Evolutionary conservation across 35 echinoderm and acorn worm genomes (phyloP).

Genomic region (Heliocidaris erythrogramma): DNA sequence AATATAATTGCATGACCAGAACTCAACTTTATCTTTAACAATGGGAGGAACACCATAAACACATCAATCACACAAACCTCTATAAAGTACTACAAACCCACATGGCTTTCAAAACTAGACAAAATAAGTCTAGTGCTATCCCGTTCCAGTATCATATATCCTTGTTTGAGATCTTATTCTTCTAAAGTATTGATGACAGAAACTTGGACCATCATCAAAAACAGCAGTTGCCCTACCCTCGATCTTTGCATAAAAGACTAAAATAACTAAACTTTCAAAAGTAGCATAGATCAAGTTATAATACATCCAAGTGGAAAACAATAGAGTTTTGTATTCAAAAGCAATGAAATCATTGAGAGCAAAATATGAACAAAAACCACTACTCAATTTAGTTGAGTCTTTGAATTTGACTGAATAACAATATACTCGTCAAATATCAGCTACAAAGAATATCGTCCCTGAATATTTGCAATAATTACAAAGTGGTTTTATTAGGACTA

Average conservation of each 20-base stretch:
- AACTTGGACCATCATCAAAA: constrained; percentile 5
- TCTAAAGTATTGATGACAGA: background rate
- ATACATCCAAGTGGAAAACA: too few species aligned
- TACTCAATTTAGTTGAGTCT: too few species aligned
- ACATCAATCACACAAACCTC: background rate
- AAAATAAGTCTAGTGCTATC: background rate
- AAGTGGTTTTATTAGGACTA: too few species aligned
- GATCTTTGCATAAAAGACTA: background rate
- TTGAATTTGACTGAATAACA: too few species aligned
- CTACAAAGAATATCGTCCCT: too few species aligned
- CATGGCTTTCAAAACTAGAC: background rate
- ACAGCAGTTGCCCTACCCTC: background rate
- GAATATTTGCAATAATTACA: too few species aligned
- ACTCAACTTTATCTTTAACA: background rate
- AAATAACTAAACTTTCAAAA: background rate
- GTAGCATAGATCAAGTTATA: background rate
- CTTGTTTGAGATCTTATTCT: background rate
- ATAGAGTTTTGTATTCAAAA: too few species aligned
- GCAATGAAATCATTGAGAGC: too few species aligned
- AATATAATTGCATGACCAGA: too few species aligned
- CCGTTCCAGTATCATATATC: background rate
- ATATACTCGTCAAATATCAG: too few species aligned
- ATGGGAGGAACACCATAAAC: background rate
- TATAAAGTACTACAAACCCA: background rate
- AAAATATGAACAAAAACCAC: too few species aligned